These are phyloP conservation scores for Cyphomyrus discorhynchus DNA, from an alignment of 2,113 vertebrate species.

Conservation along the genomic window DNA sequence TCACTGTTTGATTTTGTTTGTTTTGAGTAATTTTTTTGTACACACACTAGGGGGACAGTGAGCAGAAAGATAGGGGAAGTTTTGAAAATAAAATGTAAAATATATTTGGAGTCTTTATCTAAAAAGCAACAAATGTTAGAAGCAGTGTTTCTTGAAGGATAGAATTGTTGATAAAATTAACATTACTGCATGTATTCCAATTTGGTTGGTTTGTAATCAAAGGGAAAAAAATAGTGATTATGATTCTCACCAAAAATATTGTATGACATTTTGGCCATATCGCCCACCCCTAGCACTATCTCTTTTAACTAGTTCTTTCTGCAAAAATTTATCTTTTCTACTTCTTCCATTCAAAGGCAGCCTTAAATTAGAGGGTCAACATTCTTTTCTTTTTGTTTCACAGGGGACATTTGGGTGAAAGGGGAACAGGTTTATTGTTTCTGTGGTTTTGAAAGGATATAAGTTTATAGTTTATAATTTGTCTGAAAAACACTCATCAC, in stretches of 20 bases:
- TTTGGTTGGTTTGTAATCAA: neutral
- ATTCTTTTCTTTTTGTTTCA: neutral
- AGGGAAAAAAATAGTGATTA: neutral
- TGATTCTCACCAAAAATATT: neutral
- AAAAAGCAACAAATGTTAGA: neutral
- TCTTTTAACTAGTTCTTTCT: neutral
- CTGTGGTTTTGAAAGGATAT: neutral
- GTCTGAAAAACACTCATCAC: neutral
- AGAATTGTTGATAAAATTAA: neutral
- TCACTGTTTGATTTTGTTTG: neutral
- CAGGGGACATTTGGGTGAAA: neutral
- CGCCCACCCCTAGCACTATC: neutral
- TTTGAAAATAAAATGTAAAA: neutral
- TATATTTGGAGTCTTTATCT: neutral
- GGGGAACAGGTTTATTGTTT: neutral
- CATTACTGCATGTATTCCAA: neutral
- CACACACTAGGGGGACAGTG: neutral
- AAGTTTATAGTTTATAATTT: neutral
- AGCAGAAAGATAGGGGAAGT: neutral
- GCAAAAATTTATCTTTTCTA: neutral
- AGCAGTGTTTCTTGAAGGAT: neutral
- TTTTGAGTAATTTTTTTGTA: neutral
- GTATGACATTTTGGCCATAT: neutral
- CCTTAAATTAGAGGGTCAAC: neutral
- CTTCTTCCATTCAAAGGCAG: neutral